Evolutionary conservation across 2,113 vertebrate species (phyloP).

Genomic region (Lipophrys pholis): DNA sequence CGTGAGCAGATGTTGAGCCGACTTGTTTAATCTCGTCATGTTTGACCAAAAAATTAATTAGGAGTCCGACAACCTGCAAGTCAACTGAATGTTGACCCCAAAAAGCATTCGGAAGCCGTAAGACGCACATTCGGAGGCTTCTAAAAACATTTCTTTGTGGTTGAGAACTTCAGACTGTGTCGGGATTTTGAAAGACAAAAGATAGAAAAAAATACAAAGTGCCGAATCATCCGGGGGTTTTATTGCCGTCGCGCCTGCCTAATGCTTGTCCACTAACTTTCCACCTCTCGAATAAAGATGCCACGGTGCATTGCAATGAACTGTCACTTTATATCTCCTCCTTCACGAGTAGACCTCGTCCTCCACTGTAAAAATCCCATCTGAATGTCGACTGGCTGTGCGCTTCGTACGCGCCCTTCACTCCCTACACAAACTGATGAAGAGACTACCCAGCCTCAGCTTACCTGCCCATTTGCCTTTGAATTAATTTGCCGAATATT

Average conservation of each 20-base stretch:
- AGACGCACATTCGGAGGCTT: background rate
- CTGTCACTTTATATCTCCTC: constrained; percentile 2
- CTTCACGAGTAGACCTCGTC: background rate
- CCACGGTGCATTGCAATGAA: background rate
- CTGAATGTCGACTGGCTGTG: constrained; percentile 15
- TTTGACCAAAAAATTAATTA: constrained; percentile 9
- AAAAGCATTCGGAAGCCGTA: background rate
- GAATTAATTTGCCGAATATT: constrained; percentile 29
- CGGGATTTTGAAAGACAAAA: background rate
- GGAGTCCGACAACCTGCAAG: background rate
- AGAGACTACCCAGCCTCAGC: background rate
- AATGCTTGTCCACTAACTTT: background rate
- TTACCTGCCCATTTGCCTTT: constrained; percentile 29
- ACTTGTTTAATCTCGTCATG: constrained; percentile 10
- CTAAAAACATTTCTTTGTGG: background rate
- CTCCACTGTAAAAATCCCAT: background rate
- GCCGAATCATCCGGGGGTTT: constrained; percentile 11
- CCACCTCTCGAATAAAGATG: background rate
- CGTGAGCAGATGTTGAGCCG: constrained; percentile 22
- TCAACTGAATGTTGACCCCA: background rate
- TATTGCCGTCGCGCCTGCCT: background rate
- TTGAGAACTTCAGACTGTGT: background rate
- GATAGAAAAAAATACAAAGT: constrained; percentile 3
- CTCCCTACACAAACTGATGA: background rate
- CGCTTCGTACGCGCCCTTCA: background rate